Percentiles rank a stretch among this genome's conserved stretches.
Evolutionary conservation across 2,113 vertebrate species (phyloP).

Genomic region (Synchiropus splendidus): DNA sequence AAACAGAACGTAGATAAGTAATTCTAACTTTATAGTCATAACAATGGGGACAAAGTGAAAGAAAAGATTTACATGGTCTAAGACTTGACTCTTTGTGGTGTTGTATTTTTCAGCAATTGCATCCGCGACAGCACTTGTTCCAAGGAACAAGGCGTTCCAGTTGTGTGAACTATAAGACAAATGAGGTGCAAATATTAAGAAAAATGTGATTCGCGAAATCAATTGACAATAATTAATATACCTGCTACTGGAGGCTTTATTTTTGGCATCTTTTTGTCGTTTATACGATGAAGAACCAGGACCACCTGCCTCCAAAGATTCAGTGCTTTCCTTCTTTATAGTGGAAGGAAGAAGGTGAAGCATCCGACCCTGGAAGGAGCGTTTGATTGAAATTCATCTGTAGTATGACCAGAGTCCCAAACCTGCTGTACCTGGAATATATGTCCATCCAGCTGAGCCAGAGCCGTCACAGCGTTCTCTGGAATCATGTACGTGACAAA

Average conservation of each 20-base stretch:
- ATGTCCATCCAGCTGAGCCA: constrained; percentile 80
- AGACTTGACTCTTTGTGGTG: constrained; percentile 87
- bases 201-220: neutral
- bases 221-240: constrained; percentile 29
- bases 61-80: constrained; percentile 81
- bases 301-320: constrained; percentile 29
- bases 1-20: neutral
- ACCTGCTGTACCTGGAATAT: constrained; percentile 81
- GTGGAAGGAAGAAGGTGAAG: constrained; percentile 87
- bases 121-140: constrained; percentile 85
- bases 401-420: no score
- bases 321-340: constrained; percentile 74
- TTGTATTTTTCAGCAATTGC: constrained; percentile 89
- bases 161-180: constrained; percentile 79
- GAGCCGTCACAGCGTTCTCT: constrained; percentile 82
- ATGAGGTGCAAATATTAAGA: neutral
- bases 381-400: neutral
- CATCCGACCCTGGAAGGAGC: constrained; percentile 77
- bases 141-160: constrained; percentile 91
- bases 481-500: constrained; percentile 92
- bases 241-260: constrained; percentile 86
- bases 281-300: constrained; percentile 79
- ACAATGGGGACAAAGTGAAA: neutral
- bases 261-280: constrained; percentile 79
- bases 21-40: neutral